Conservation (phyloP, 1,140 invertebrate species). For the Zaprionus gabonicus region DNA sequence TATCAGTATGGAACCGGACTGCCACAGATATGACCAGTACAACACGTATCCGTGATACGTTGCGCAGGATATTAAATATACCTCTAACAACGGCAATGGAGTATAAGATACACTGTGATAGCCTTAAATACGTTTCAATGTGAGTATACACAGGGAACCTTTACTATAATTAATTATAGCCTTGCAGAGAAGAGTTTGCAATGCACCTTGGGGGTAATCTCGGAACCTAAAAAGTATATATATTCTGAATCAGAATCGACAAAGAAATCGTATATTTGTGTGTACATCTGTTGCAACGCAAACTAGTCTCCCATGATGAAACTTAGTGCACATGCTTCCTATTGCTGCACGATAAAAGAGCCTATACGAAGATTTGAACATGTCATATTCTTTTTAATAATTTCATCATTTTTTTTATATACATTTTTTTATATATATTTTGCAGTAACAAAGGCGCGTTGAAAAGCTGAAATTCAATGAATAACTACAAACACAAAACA, state of each 20-base stretch:
- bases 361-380: too few relatives aligned
- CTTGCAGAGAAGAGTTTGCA: too few relatives aligned
- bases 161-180: too few relatives aligned
- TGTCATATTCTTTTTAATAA: not conserved
- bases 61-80: conserved; percentile 97
- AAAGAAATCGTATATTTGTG: too few relatives aligned
- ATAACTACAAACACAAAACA: conserved; percentile 79
- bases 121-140: conserved; percentile 88
- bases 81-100: conserved; percentile 96
- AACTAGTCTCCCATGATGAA: too few relatives aligned
- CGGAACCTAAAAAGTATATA: too few relatives aligned
- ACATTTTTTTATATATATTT: conserved; percentile 43
- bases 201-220: too few relatives aligned
- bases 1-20: conserved; percentile 99
- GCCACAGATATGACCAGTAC: conserved; percentile 94
- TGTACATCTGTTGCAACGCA: too few relatives aligned
- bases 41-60: conserved; percentile 95
- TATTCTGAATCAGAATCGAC: too few relatives aligned
- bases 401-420: conserved; percentile 3
- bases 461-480: conserved; percentile 84
- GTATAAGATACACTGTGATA: conserved; percentile 97
- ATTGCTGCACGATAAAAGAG: too few relatives aligned
- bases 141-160: conserved; percentile 52
- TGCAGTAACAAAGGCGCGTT: conserved; percentile 83
- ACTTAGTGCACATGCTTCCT: too few relatives aligned